A percentile compares a stretch with the other conserved stretches of the same genome.
Conservation (phyloP, 2,888 invertebrate species). For the Bombylius discolor region DNA sequence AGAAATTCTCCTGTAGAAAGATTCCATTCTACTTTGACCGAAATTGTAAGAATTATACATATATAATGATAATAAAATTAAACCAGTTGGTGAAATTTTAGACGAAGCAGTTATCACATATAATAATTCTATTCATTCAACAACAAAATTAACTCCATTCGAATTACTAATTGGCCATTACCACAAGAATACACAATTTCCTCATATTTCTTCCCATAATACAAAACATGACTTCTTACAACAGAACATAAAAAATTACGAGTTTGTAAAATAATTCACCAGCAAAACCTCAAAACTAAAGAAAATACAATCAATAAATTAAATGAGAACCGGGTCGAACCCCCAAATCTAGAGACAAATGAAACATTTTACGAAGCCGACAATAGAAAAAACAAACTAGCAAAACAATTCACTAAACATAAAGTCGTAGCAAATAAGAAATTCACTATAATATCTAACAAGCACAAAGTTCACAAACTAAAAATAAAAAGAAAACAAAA, state of each 20-base stretch:
- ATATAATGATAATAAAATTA: conserved; percentile 4
- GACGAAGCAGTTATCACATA: conserved; percentile 7
- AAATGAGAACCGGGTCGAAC: conserved; percentile 1
- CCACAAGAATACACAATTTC: conserved; percentile 1
- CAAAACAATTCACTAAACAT: conserved; percentile 3
- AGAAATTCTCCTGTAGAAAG: conserved; percentile 12
- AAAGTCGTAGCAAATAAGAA: conserved; percentile 3
- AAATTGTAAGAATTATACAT: conserved; percentile 11
- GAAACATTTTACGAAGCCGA: conserved; percentile 1
- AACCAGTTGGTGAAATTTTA: conserved; percentile 7
- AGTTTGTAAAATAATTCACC: not conserved
- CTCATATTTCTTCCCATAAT: not conserved
- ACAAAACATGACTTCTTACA: conserved; percentile 4
- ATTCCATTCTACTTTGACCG: conserved; percentile 11
- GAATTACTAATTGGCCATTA: conserved; percentile 8
- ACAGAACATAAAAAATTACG: conserved; percentile 2
- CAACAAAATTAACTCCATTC: conserved; percentile 9
- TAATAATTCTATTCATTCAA: conserved; percentile 7
- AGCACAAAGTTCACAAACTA: not conserved
- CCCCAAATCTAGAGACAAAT: not conserved
- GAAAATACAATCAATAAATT: conserved; percentile 3
- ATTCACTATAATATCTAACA: not conserved
- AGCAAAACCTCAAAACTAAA: not conserved
- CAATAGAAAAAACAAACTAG: conserved; percentile 5
- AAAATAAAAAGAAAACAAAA: not conserved